A percentile compares a stretch with the other conserved stretches of the same genome.
Conservation (phyloP, 2,113 vertebrate genomes). For the Coregonus clupeaformis region DNA sequence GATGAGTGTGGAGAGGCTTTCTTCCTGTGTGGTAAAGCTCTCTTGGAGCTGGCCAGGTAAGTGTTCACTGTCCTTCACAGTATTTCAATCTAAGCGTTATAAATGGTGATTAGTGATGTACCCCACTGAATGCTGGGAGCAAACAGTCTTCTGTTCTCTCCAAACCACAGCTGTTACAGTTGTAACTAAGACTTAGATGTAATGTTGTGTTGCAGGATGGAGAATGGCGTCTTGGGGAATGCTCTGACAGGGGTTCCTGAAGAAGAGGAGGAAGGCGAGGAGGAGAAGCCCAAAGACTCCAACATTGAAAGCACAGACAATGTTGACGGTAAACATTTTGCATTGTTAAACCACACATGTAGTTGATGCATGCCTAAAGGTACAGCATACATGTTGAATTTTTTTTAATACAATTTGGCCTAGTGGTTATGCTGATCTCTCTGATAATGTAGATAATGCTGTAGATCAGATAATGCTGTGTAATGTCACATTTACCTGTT, state of each 20-base stretch:
- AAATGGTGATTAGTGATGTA: neutral
- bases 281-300: conserved; percentile 79
- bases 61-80: neutral
- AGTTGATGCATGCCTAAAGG: no score
- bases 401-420: no score
- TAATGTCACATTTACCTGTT: no score
- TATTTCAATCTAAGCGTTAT: neutral
- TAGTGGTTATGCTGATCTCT: no score
- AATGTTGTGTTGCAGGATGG: conserved; percentile 78
- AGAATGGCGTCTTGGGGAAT: conserved; percentile 94
- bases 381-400: no score
- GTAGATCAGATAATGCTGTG: no score
- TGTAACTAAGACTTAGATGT: neutral
- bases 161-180: no score
- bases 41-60: conserved; percentile 88
- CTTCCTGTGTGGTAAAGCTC: conserved; percentile 89
- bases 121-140: no score
- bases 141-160: no score
- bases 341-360: neutral
- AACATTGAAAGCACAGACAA: conserved; percentile 82
- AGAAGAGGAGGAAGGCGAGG: conserved; percentile 77
- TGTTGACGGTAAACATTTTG: conserved; percentile 81
- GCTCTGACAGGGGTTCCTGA: conserved; percentile 94
- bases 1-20: conserved; percentile 93
- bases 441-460: no score